Evolutionary conservation across 1,140 invertebrate genomes (phyloP), one percentile per base, ranked within the genome.

Genomic region (Heterodera schachtii): DNA sequence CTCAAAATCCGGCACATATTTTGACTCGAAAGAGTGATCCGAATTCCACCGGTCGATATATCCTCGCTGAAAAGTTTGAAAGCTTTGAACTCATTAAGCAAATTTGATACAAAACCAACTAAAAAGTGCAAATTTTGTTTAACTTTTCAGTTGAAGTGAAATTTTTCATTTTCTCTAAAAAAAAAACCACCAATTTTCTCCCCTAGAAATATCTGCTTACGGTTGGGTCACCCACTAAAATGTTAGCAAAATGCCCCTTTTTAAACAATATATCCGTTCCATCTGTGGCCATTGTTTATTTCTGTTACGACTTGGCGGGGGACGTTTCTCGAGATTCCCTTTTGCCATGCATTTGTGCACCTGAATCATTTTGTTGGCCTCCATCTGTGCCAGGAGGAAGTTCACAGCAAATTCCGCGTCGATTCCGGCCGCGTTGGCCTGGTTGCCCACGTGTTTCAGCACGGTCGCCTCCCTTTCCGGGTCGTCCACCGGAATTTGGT

Each of bases 341-440:
- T 31, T 31, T 31, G 31, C 31, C 31, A 31, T 31, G 31, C 31
- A 31, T 31, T 31, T 31, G 31, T 31, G 31, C 31, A 71, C 69
- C 31, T 71, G 69, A 19, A 71, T 71, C 41, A 46, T 71, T 71
- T 71, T 71, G 44, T 71, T 71, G 6, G 69, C 69, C 11, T 43
- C 44, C 69, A 71, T 71, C 19, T 71, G 69, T 19, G 31, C 69
- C 69, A 41, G 13, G 69, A 71, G 44, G 69, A 71, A 71, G 19
- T 71, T 71, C 6, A 41, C 41, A 13, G 69, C 69, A 71, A 71
- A 71, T 41, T 46, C 41, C 9, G 69, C 44, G 9, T 71, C 41
- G 19, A 71, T 71, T 1, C 69, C 69, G 1, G 69, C 69, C 69
- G 31, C 44, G 13, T 71, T 41, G 21, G 69, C 69, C 21, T 71